Evolutionary conservation across 2,797 vertebrate species (phyloP).

Genomic region (Enteromius trimaculatus): DNA sequence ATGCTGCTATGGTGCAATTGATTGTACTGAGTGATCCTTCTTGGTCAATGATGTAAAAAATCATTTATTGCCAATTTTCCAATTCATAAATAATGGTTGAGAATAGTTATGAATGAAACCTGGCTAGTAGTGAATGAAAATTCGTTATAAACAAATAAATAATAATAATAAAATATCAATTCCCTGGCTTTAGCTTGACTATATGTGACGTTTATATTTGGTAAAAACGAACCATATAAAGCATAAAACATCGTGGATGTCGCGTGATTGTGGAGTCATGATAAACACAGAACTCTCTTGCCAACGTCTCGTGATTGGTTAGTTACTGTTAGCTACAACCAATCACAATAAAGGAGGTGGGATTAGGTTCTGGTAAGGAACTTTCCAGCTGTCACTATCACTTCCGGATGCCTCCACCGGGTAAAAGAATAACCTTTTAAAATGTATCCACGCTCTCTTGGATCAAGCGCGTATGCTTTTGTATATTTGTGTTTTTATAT

Average conservation of each 20-base stretch:
- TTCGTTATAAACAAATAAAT: not conserved
- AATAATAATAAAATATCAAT: not conserved
- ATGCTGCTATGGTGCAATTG: not conserved
- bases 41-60: not conserved
- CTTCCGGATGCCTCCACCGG: not conserved
- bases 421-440: slow-evolving; percentile 19
- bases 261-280: not conserved
- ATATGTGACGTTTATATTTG: not conserved
- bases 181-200: not conserved
- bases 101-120: not conserved
- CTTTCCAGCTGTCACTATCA: not conserved
- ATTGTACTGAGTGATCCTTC: not conserved
- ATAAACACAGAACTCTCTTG: not conserved
- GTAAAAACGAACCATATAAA: not conserved
- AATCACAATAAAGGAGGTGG: not conserved
- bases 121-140: not conserved
- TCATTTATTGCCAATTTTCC: not conserved
- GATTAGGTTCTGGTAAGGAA: too few species aligned
- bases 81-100: not conserved
- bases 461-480: not conserved
- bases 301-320: slow-evolving; percentile 6
- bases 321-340: not conserved
- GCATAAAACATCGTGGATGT: not conserved
- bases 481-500: not conserved
- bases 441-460: not conserved